Evolutionary conservation across 2,888 invertebrate species (phyloP).

Genomic region (Odontothrips loti): DNA sequence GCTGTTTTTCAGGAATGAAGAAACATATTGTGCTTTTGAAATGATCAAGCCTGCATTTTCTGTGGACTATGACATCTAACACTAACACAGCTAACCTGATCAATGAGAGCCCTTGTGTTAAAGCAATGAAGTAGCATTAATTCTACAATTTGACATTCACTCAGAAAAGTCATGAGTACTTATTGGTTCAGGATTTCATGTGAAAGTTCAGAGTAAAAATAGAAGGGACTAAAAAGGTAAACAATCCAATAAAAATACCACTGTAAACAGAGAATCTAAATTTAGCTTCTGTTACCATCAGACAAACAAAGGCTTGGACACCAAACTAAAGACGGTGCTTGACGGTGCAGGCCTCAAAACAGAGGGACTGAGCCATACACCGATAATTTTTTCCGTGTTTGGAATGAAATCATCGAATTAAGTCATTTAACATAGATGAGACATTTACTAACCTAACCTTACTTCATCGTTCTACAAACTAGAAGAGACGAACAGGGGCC

Average conservation of each 20-base stretch:
- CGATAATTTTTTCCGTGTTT: neutral
- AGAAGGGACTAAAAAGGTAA: neutral
- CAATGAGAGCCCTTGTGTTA: too few relatives aligned
- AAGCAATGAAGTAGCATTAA: too few relatives aligned
- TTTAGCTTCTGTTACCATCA: neutral
- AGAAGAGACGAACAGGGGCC: too few relatives aligned
- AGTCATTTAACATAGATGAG: neutral
- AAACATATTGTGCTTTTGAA: too few relatives aligned
- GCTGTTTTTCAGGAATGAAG: neutral
- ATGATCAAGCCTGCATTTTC: neutral
- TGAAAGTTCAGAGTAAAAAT: neutral
- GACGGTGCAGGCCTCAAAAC: too few relatives aligned
- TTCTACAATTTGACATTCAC: too few relatives aligned
- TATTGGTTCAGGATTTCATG: neutral
- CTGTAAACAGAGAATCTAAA: constrained; percentile 8
- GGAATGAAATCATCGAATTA: neutral
- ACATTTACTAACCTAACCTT: too few relatives aligned
- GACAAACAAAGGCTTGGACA: neutral
- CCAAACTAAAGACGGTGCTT: too few relatives aligned
- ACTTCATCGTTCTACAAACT: too few relatives aligned
- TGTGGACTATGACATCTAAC: neutral
- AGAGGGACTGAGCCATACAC: too few relatives aligned
- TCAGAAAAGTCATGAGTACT: too few relatives aligned
- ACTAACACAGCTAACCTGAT: neutral
- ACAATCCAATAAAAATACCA: constrained; percentile 15